phyloP scores from a whole-genome alignment of 1,140 invertebrate genomes.

The Stratiolaelaps scimitus region DNA sequence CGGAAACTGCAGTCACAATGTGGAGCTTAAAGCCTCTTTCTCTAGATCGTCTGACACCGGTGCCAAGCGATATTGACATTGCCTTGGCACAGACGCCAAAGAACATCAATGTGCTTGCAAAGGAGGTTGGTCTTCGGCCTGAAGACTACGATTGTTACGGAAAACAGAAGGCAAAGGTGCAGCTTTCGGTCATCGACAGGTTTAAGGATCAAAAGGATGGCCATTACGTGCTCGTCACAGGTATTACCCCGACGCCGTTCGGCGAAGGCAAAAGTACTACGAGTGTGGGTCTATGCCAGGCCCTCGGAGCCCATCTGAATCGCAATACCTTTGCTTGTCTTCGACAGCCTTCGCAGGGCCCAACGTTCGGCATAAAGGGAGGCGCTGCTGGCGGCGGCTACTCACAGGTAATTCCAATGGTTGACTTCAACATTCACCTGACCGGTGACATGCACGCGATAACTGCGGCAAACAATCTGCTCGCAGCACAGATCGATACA shows the following conservation, averaged over 20 bases:
- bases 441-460: conserved; percentile 97
- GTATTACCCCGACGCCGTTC: conserved; percentile 48
- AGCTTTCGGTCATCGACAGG: conserved; percentile 63
- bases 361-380: conserved; percentile 95
- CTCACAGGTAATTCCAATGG: conserved; percentile 93
- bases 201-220: conserved; percentile 57
- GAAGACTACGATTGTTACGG: conserved; percentile 82
- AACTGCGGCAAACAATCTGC: conserved; percentile 88
- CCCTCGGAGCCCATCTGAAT: conserved; percentile 65
- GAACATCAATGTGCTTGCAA: conserved; percentile 58
- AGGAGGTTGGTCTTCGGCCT: conserved; percentile 67
- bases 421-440: conserved; percentile 97
- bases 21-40: conserved; percentile 56
- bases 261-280: conserved; percentile 57
- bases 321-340: conserved; percentile 86
- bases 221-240: conserved; percentile 87
- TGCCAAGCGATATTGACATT: conserved; percentile 77
- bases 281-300: conserved; percentile 81
- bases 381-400: conserved; percentile 92
- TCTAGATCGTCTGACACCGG: conserved; percentile 50
- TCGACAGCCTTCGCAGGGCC: conserved; percentile 95
- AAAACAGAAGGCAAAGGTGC: conserved; percentile 88
- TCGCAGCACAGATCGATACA: conserved; percentile 74
- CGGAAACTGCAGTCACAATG: neutral
- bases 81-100: conserved; percentile 76